Evolutionary conservation across 2,888 invertebrate species (phyloP).

Genomic region (Pelosia muscerda): DNA sequence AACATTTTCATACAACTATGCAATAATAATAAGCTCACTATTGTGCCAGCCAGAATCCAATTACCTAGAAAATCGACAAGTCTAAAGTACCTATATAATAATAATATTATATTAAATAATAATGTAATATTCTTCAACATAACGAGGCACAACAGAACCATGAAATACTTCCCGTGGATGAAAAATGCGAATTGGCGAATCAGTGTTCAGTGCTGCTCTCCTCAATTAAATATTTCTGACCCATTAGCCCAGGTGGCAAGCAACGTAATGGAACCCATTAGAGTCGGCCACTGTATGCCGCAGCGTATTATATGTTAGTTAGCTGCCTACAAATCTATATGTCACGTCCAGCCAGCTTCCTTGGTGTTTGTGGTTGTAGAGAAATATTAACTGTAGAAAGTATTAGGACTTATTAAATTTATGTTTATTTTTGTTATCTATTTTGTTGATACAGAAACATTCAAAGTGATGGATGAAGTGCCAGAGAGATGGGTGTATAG

Average conservation of each 20-base stretch:
- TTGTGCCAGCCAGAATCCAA: neutral
- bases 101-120: too few species aligned
- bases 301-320: conserved; percentile 63
- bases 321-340: conserved; percentile 63
- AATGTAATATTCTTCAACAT: conserved; percentile 29
- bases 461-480: too few species aligned
- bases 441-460: too few species aligned
- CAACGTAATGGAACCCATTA: conserved; percentile 83
- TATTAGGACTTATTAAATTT: too few species aligned
- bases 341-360: conserved; percentile 46
- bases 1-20: too few species aligned
- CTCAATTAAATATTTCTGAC: conserved; percentile 84
- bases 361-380: conserved; percentile 26
- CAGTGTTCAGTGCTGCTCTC: conserved; percentile 74
- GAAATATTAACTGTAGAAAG: too few species aligned
- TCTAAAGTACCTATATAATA: neutral
- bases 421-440: too few species aligned
- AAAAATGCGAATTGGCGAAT: conserved; percentile 75
- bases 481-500: too few species aligned
- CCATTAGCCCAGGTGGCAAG: conserved; percentile 81
- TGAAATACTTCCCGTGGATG: conserved; percentile 61
- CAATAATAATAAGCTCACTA: neutral
- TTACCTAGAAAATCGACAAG: neutral
- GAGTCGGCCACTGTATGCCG: conserved; percentile 59
- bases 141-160: conserved; percentile 44